Base-by-base conservation (phyloP, 2,888 invertebrate genomes). In the Polyploca ridens region DNA sequence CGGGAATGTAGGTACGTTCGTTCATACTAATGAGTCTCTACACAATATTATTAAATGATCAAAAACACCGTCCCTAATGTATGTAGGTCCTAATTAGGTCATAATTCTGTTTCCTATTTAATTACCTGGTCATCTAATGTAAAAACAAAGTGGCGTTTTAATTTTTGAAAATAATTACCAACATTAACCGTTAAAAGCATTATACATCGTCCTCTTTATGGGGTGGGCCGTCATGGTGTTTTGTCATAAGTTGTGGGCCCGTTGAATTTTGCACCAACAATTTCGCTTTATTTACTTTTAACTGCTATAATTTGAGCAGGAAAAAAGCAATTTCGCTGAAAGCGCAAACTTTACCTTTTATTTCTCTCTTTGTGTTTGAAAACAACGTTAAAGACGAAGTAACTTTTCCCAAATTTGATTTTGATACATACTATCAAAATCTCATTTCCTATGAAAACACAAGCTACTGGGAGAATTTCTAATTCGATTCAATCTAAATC, bases 401-500 rank as follows among this genome's bases (percentile, higher is more conserved):
- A 66, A 72, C 68, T 68, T 64, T 65, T 57, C 64, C 79, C 73
- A 87, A 92, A 93, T 88, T 87, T 79, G 86, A 85, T 87, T 92
- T 91, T 90, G 89, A 93, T 92, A 85, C 78, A 85, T 83, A 76
- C 85, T 84, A 92, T 93, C 91, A 93, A 91, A 92, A 90, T 87
- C 88, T 88, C 82, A 87, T 93, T 91, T 90, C 77, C 84, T 76
- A 74, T 79, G 81, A 88, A 91, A 91, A 91, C 89, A 90, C 91
- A 89, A 82, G 84, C 81, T 80, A 82, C 79, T 76, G 85, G 85
- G 89, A 89, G 91, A 90, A 87, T 87, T 87, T 87, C 85, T 90
- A 90, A 93, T 90, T 88, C 83, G 85, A 87, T 89, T 88, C 89
- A 91, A 93, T 93, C 91, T 90, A 90, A 92, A 89, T 90, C 90